These are phyloP conservation scores for Fopius arisanus DNA, from an alignment of 1,140 invertebrate species.

Conservation along the genomic window DNA sequence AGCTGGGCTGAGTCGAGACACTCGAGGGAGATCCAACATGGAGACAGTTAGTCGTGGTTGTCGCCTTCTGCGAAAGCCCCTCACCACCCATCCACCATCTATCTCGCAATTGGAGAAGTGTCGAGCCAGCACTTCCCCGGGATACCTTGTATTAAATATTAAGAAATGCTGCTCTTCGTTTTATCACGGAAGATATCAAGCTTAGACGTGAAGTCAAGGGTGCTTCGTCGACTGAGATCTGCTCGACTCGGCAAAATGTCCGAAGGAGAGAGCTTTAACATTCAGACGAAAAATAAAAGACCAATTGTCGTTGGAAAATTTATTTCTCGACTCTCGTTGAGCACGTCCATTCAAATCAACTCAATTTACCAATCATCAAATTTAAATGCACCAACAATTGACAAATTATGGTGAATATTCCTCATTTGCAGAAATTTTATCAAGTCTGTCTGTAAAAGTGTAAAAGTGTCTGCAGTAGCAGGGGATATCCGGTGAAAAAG, in stretches of 20 bases:
- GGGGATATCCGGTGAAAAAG: slow-evolving; percentile 33
- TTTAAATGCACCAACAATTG: too few relatives aligned
- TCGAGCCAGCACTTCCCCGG: slow-evolving; percentile 61
- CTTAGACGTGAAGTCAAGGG: background rate
- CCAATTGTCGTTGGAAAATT: too few relatives aligned
- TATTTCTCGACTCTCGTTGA: too few relatives aligned
- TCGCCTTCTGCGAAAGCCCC: slow-evolving; percentile 1
- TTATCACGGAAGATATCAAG: background rate
- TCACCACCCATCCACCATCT: slow-evolving; percentile 29
- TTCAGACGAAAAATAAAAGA: too few relatives aligned
- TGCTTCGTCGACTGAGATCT: background rate
- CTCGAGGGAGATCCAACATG: slow-evolving; percentile 19
- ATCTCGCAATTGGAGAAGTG: slow-evolving; percentile 63
- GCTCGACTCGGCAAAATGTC: too few relatives aligned
- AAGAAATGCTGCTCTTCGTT: background rate
- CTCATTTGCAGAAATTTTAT: too few relatives aligned
- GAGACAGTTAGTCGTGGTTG: slow-evolving; percentile 22
- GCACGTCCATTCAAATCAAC: too few relatives aligned
- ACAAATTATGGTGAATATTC: too few relatives aligned
- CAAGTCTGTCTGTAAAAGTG: background rate
- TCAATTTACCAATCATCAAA: too few relatives aligned
- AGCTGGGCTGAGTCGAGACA: slow-evolving; percentile 46
- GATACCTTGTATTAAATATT: slow-evolving; percentile 63
- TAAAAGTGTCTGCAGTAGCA: slow-evolving; percentile 30
- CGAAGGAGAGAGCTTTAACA: too few relatives aligned